These are phyloP conservation scores for Lycocerus yunnanus DNA, from an alignment of 2,888 invertebrate genomes.

Conservation along the genomic window DNA sequence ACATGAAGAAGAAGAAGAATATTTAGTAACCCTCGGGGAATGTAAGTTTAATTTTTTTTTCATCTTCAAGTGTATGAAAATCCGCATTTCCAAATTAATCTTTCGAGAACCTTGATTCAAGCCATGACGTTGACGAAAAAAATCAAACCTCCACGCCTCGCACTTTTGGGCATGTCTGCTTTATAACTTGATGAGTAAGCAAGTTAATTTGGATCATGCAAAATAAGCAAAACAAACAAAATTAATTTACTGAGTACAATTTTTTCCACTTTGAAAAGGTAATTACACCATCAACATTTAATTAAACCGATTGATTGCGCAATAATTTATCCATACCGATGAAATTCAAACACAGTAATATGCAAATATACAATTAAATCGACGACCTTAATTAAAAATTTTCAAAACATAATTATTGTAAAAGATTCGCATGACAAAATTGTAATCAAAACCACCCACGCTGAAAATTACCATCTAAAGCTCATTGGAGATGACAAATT, in stretches of 20 bases:
- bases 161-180: neutral
- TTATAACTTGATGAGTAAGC: neutral
- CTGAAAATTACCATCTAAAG: neutral
- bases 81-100: neutral
- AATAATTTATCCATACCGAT: neutral
- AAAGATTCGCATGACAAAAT: neutral
- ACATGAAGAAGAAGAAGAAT: no score
- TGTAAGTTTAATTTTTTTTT: neutral
- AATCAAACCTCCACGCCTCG: neutral
- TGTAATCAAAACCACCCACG: neutral
- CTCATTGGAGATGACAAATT: neutral
- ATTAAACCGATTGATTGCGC: neutral
- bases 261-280: neutral
- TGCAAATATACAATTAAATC: neutral
- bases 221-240: neutral
- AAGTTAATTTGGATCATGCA: neutral
- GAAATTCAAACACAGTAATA: neutral
- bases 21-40: neutral
- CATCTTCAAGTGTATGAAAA: neutral
- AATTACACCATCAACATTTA: neutral
- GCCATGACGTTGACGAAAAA: neutral
- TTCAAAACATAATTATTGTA: neutral
- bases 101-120: neutral
- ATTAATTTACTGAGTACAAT: neutral
- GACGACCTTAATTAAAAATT: slow-evolving; percentile 2